Conservation (phyloP, 2,113 vertebrate genomes). For the Trogon melanurus region DNA sequence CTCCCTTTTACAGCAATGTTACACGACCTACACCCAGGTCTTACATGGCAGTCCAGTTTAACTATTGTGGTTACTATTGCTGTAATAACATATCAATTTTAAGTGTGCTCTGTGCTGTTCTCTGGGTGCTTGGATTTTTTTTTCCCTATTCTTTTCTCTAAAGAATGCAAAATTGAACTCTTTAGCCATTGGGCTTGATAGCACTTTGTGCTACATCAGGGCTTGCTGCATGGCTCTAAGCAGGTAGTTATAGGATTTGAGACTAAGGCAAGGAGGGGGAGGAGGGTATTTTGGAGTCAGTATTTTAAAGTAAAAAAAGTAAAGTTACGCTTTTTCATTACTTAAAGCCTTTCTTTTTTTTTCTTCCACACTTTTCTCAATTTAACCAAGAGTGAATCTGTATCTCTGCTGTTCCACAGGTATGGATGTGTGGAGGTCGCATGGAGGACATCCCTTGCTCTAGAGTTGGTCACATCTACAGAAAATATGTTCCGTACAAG, state of each 20-base stretch:
- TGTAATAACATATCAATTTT: neutral
- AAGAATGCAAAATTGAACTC: constrained; percentile 4
- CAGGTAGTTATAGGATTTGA: neutral
- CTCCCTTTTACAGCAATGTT: neutral
- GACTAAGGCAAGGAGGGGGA: neutral
- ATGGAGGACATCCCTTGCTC: constrained; percentile 92
- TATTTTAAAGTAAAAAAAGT: neutral
- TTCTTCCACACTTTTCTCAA: neutral
- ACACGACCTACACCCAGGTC: neutral
- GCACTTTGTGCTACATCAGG: constrained; percentile 15
- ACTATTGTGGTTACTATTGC: neutral
- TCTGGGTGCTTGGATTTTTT: neutral
- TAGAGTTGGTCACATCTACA: constrained; percentile 96
- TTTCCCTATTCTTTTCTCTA: neutral
- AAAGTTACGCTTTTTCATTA: neutral
- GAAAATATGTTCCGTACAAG: constrained; percentile 98
- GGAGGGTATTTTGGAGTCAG: neutral
- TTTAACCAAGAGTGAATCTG: neutral
- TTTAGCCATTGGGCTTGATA: neutral
- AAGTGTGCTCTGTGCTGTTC: neutral
- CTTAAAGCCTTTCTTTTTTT: neutral
- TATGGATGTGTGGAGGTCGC: constrained; percentile 86
- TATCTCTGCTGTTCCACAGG: constrained; percentile 61
- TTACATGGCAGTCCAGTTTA: neutral
- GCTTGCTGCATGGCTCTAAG: constrained; percentile 1